Percentiles rank a stretch among this genome's conserved stretches.
Evolutionary conservation across 2,113 vertebrate genomes (phyloP).

Genomic region (Noturus placidus): DNA sequence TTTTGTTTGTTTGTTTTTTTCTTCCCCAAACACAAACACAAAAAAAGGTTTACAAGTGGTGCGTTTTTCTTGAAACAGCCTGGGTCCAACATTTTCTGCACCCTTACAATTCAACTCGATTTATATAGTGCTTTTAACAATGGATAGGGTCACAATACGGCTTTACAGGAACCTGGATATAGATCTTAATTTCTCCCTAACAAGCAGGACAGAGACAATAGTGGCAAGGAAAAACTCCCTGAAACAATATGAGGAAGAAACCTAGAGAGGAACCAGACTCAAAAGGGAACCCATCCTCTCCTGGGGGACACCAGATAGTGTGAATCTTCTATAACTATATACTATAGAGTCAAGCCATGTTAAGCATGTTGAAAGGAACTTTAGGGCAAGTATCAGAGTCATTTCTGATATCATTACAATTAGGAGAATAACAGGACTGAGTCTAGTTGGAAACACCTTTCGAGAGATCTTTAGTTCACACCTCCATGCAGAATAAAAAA

Average conservation of each 20-base stretch:
- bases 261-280: neutral
- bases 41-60: neutral
- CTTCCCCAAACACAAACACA: neutral
- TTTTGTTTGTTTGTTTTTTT: neutral
- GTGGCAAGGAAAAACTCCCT: neutral
- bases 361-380: neutral
- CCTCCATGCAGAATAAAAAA: neutral
- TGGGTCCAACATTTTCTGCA: neutral
- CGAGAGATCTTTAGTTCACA: neutral
- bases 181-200: neutral
- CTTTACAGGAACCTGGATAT: neutral
- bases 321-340: neutral
- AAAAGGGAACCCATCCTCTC: neutral
- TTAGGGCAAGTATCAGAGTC: neutral
- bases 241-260: neutral
- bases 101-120: neutral
- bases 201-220: neutral
- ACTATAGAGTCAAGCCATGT: neutral
- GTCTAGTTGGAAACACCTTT: neutral
- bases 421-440: neutral
- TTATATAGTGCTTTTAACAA: neutral
- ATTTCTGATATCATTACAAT: neutral
- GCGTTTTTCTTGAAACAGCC: neutral
- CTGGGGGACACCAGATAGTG: neutral
- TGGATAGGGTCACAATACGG: neutral